Evolutionary conservation across 1,140 invertebrate species (phyloP), one percentile per base, ranked within the genome.

Genomic region (Bactericera cockerelli): DNA sequence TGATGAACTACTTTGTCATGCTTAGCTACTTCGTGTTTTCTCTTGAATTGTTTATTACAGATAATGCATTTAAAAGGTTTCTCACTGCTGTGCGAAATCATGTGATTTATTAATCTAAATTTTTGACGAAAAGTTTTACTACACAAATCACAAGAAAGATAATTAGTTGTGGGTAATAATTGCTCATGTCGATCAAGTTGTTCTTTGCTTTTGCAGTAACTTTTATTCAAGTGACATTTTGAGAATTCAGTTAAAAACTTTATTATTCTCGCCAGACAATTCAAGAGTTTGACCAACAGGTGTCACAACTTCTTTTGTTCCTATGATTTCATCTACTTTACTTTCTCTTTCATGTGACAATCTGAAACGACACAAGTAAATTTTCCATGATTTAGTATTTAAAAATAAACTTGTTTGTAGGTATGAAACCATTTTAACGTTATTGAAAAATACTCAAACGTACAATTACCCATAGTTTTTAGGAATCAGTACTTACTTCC

Each of bases 201-300:
- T 36, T 36, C 33, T 11, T 36, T 10, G 10, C 33, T 36, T 36
- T 10, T 11, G 10, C 10, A 16, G 16, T 16, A 36, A 36, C 33
- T 16, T 16, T 10, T 36, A 11, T 16, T 10, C 16, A 16, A 11
- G 10, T 36, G 10, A 11, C 16, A 16, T 11, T 16, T 36, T 36
- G 10, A 36, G 10, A 10, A 16, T 36, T 36, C 33, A 16, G 10
- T 36, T 36, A 11, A 76, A n/a, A 93, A 93, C 62, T 84, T 81
- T 69, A 89, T 84, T 70, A 88, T 85, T 77, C 89, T 92, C 74
- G 89, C 84, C 57, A 83, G 81, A 74, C 89, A 93, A 63, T 83
- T 82, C 75, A 86, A 92, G 55, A 89, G 87, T 76, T 91, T 87
- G 77, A 91, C 86, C 74, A 87, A 86, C 66, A 86, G 86, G 73